Evolutionary conservation across 1,140 invertebrate species (phyloP).

Genomic region (Drosophila pachea): DNA sequence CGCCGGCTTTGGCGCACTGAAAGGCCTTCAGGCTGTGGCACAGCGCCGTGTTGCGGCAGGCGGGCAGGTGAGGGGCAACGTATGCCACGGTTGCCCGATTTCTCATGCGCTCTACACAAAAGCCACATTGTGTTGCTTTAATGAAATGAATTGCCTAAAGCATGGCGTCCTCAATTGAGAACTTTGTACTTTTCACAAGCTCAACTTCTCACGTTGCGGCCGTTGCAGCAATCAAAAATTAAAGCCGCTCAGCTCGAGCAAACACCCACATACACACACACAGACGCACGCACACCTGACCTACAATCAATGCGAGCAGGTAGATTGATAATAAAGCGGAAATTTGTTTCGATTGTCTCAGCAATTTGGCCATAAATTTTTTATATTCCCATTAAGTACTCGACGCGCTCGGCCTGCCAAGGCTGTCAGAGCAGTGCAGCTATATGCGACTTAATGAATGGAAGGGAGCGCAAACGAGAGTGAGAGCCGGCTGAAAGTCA

Average conservation of each 20-base stretch:
- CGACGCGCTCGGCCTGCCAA: neutral
- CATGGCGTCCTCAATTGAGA: conserved; percentile 34
- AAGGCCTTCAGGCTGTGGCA: conserved; percentile 52
- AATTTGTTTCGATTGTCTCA: neutral
- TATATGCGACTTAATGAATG: neutral
- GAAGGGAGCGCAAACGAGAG: neutral
- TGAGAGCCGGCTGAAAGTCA: neutral
- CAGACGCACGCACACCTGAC: conserved; percentile 61
- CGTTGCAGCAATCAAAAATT: conserved; percentile 53
- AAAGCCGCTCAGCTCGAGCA: conserved; percentile 37
- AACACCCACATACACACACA: conserved; percentile 45
- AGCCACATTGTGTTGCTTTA: conserved; percentile 73
- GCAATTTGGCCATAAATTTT: conserved; percentile 33
- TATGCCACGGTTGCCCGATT: conserved; percentile 26
- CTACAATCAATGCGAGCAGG: conserved; percentile 59
- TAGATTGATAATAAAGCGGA: conserved; percentile 27
- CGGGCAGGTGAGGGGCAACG: conserved; percentile 31
- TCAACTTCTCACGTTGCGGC: conserved; percentile 8
- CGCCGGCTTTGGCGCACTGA: conserved; percentile 65
- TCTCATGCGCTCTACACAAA: conserved; percentile 62
- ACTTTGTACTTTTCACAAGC: conserved; percentile 23
- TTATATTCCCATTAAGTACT: conserved; percentile 15
- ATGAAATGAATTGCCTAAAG: conserved; percentile 72
- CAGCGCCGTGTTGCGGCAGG: conserved; percentile 4
- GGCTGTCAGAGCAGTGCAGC: neutral